Percentiles rank a stretch among this genome's conserved stretches.
Evolutionary conservation across 2,113 vertebrate species (phyloP).

Genomic region (Bucco capensis): DNA sequence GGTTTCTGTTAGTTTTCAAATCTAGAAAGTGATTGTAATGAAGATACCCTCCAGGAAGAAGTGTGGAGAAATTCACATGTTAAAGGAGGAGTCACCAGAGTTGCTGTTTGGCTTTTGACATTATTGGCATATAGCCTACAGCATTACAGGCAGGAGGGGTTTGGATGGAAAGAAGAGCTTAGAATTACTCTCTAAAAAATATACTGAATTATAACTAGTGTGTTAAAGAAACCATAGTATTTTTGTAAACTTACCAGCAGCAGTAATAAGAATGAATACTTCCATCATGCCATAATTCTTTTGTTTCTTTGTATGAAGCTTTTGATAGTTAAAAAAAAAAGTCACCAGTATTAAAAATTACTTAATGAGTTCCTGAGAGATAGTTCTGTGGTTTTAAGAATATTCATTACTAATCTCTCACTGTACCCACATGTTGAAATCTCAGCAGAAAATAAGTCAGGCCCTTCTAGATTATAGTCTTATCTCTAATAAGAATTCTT

Average conservation of each 20-base stretch:
- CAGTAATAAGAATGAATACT: background rate
- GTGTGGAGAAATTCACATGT: background rate
- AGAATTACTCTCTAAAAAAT: background rate
- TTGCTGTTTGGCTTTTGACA: slow-evolving; percentile 18
- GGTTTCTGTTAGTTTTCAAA: background rate
- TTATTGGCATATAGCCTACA: background rate
- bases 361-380: background rate
- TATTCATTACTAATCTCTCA: background rate
- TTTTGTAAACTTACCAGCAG: background rate
- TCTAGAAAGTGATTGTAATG: background rate
- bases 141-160: background rate
- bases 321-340: background rate
- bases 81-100: background rate
- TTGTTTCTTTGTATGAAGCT: background rate
- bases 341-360: background rate
- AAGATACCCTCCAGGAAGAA: background rate
- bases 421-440: background rate
- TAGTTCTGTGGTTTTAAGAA: background rate
- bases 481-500: background rate
- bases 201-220: background rate
- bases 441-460: background rate
- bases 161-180: background rate
- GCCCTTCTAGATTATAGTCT: background rate
- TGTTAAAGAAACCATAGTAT: background rate
- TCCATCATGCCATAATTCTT: background rate